A percentile compares a stretch with the other conserved stretches of the same genome.
Evolutionary conservation across 2,113 vertebrate genomes (phyloP).

Genomic region (Xenotilapia caudafasciata): DNA sequence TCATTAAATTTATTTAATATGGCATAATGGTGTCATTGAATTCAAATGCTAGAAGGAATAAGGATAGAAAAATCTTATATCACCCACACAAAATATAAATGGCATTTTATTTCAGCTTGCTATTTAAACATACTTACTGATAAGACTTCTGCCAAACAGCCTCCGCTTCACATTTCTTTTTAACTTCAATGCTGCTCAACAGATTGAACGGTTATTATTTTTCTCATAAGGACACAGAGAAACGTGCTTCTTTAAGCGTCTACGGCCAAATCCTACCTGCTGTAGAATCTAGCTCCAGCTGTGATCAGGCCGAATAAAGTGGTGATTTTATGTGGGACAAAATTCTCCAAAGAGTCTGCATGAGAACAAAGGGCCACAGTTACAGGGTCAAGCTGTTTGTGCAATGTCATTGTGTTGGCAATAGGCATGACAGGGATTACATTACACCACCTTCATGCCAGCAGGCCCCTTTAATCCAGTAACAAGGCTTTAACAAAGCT

Average conservation of each 20-base stretch:
- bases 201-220: background rate
- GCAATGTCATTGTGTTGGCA: background rate
- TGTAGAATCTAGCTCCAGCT: constrained; percentile 51
- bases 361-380: constrained; percentile 5
- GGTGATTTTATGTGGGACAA: constrained; percentile 53
- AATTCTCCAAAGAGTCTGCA: constrained; percentile 47
- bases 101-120: background rate
- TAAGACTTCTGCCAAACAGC: constrained; percentile 56
- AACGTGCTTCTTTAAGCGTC: background rate
- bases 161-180: constrained; percentile 60
- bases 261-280: constrained; percentile 3
- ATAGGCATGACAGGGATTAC: constrained; percentile 36
- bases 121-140: constrained; percentile 48
- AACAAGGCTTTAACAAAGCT: background rate
- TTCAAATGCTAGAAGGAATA: background rate
- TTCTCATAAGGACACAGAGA: background rate
- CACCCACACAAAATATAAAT: background rate
- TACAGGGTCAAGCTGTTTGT: background rate
- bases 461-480: background rate
- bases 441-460: background rate
- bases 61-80: background rate
- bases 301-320: constrained; percentile 60
- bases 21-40: background rate
- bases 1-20: background rate
- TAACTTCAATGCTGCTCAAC: constrained; percentile 58